Evolutionary conservation across 1,140 invertebrate species (phyloP).

Genomic region (Andricus grossulariae): DNA sequence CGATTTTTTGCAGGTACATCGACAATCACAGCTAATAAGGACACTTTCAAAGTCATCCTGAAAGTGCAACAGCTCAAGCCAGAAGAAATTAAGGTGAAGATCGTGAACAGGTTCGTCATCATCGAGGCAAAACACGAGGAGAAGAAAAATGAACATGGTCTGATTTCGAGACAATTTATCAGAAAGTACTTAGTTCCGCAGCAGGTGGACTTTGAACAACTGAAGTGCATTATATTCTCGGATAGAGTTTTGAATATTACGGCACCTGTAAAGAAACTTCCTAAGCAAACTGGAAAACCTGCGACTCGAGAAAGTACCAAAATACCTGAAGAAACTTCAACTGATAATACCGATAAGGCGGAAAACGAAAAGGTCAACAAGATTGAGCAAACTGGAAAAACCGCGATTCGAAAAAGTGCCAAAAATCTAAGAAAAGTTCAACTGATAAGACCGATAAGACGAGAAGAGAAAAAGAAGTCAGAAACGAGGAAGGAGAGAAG

Average conservation of each 20-base stretch:
- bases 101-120: constrained; percentile 69
- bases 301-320: constrained; percentile 35
- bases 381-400: not conserved
- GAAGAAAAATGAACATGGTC: constrained; percentile 83
- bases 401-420: not conserved
- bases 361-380: not conserved
- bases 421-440: too few species aligned
- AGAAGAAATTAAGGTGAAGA: too few species aligned
- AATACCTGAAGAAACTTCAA: not conserved
- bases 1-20: constrained; percentile 31
- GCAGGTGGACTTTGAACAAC: constrained; percentile 78
- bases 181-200: constrained; percentile 81
- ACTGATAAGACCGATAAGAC: too few species aligned
- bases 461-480: too few species aligned
- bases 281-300: constrained; percentile 58
- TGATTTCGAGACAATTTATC: constrained; percentile 83
- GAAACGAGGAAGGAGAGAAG: too few species aligned
- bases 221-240: constrained; percentile 81
- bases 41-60: constrained; percentile 44
- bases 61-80: constrained; percentile 49
- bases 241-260: constrained; percentile 83
- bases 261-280: constrained; percentile 76
- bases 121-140: constrained; percentile 87
- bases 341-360: too few species aligned
- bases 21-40: constrained; percentile 39